Base-by-base conservation (phyloP, 2,797 vertebrate genomes). In the Chloroceryle inda region DNA sequence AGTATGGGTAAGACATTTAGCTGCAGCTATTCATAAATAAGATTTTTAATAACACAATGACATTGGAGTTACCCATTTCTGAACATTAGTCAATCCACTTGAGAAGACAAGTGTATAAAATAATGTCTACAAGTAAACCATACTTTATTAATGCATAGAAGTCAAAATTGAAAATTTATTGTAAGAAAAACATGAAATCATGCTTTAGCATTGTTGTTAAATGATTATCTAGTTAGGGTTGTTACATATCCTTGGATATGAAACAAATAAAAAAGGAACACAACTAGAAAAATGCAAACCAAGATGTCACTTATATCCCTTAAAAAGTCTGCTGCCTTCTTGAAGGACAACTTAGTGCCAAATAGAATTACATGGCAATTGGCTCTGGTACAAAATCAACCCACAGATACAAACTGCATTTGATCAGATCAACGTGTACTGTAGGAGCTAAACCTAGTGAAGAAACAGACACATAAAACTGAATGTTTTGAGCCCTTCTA, bases 371-470 rank as follows among this genome's bases (percentile, higher is more conserved):
- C 82, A 91, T 35, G 29, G 61, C 56, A 91, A 55, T 73, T 95
- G 94, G 88, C 95, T 74, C 52, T 62, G n/a, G 29, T 76, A 85
- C 94, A 96, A 94, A 90, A 92, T 58, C 94, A 94, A 45, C 91
- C 94, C 88, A 94, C 94, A 93, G 83, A 79, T 71, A 74, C 52
- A 95, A 90, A 90, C 64, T 95, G 59, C 91, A 86, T 94, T 95
- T 82, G 63, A 88, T 94, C 95, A 94, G 82, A 94, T 42, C 96
- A 79, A 91, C 12, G 61, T 52, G 78, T 44, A 71, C 45, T 23
- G 24, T 38, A 78, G 67, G 50, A 94, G 68, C 58, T 89, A 91
- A 94, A 93, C 58, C 87, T 91, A 91, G 50, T 22, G 82, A 75
- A 94, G 82, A 85, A 83, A 64, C 37, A 93, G 67, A 78, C 42